Evolutionary conservation across 2,113 vertebrate genomes (phyloP).

Genomic region (Calidris pugnax): DNA sequence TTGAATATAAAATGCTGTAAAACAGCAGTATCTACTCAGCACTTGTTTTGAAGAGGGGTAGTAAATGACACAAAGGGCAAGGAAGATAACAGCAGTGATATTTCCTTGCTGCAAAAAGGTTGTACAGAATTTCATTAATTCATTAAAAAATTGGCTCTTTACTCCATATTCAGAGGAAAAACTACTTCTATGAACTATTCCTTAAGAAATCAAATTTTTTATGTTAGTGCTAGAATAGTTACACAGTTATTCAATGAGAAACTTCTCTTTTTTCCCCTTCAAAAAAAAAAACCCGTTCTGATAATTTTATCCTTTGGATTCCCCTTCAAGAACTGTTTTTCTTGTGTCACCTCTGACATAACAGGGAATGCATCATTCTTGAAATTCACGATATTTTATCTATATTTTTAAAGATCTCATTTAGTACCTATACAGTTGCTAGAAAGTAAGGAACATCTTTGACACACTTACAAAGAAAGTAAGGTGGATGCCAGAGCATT

Average conservation of each 20-base stretch:
- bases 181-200: background rate
- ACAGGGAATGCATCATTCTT: background rate
- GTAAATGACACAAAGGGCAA: background rate
- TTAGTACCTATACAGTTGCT: background rate
- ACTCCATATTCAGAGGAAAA: background rate
- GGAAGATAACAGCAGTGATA: background rate
- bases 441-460: background rate
- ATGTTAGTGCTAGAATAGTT: background rate
- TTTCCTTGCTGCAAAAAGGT: background rate
- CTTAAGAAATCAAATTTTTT: background rate
- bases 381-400: background rate
- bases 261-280: background rate
- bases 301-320: background rate
- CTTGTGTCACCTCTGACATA: background rate
- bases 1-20: background rate
- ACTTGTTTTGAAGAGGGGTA: background rate
- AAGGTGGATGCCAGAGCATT: background rate
- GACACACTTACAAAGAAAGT: background rate
- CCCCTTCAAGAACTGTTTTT: background rate
- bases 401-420: background rate
- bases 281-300: background rate
- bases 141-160: background rate
- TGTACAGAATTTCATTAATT: background rate
- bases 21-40: background rate
- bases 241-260: background rate